phyloP scores from a whole-genome alignment of 2,888 invertebrate species.

The Theodoxus fluviatilis region DNA sequence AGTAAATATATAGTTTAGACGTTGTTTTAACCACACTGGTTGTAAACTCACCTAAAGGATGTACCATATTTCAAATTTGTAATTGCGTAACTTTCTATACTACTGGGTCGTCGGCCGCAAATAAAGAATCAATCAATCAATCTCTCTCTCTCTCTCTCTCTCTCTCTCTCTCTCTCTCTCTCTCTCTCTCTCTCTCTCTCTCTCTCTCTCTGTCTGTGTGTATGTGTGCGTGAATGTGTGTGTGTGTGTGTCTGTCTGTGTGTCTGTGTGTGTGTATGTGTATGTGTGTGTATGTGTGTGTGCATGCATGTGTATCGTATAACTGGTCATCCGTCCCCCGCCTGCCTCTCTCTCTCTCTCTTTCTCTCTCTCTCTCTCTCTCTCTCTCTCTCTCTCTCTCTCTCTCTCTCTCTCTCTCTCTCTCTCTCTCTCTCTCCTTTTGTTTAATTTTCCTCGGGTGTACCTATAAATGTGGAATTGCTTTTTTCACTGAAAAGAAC shows the following conservation, averaged over 20 bases:
- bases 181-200: background rate
- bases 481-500: no score
- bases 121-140: no score
- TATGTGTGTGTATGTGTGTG: background rate
- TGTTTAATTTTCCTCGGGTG: background rate
- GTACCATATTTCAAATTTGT: no score
- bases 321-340: background rate
- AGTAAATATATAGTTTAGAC: no score
- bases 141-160: background rate
- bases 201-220: constrained; percentile 1
- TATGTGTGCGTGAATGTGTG: background rate
- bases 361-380: background rate
- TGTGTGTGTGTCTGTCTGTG: background rate
- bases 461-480: no score
- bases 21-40: no score
- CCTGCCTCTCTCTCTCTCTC: background rate
- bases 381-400: background rate
- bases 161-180: background rate
- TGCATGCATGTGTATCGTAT: background rate
- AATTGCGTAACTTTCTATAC: no score
- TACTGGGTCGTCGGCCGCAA: no score
- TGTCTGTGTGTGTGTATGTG: background rate
- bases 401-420: background rate
- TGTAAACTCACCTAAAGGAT: no score
- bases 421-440: background rate